Conservation (phyloP, 92 coral and sea anemone species). For the Zoanthus sociatus region DNA sequence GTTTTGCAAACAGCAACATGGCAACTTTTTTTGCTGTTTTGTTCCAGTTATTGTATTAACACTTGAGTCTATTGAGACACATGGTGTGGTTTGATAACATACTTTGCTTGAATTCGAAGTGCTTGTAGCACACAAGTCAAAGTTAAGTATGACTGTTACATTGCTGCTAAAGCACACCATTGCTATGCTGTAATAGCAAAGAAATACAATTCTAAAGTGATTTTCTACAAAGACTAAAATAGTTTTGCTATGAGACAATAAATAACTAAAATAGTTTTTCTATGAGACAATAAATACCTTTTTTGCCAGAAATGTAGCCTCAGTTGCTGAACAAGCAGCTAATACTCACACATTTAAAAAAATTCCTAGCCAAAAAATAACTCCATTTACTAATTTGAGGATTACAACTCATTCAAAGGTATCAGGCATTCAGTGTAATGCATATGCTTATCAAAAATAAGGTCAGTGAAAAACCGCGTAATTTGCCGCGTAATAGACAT, state of each 20-base stretch:
- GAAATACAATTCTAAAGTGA: background rate
- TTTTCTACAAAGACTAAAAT: constrained; percentile 8
- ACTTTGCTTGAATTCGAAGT: constrained; percentile 16
- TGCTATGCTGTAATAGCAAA: constrained; percentile 15
- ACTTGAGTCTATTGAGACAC: constrained; percentile 18
- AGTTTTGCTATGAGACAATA: constrained; percentile 7
- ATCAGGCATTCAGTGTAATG: background rate
- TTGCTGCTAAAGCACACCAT: constrained; percentile 20
- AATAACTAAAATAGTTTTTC: constrained; percentile 6
- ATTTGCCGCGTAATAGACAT: constrained; percentile 4
- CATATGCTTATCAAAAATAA: constrained; percentile 1
- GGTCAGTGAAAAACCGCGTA: background rate
- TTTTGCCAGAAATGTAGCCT: constrained; percentile 11
- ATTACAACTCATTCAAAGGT: background rate
- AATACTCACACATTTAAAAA: constrained; percentile 5
- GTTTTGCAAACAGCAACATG: constrained; percentile 7
- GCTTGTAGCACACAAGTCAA: constrained; percentile 18
- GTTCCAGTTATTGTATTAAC: constrained; percentile 10
- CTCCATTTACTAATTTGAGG: background rate
- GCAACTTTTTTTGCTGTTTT: background rate
- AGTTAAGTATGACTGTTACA: constrained; percentile 19
- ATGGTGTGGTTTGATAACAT: constrained; percentile 14
- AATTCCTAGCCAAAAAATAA: constrained; percentile 2
- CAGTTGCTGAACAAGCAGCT: constrained; percentile 11
- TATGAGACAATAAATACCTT: constrained; percentile 11